Percentiles rank a stretch among this genome's conserved stretches.
Conservation (phyloP, 2,797 vertebrate species). For the Lycodopsis pacificus region DNA sequence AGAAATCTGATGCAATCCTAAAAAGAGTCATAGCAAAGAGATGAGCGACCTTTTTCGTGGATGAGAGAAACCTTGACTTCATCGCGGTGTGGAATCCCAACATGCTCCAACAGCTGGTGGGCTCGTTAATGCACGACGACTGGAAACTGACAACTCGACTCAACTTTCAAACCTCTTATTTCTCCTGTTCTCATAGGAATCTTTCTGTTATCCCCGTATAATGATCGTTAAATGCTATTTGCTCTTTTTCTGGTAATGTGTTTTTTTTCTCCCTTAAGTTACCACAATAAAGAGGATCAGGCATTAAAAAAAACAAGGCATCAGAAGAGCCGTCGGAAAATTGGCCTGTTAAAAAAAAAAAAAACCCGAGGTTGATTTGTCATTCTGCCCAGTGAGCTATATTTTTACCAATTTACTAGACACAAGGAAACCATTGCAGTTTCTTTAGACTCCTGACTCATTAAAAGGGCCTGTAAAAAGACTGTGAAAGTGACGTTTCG, state of each 20-base stretch:
- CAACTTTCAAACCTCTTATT: conserved; percentile 37
- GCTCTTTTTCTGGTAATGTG: conserved; percentile 41
- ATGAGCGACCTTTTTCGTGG: conserved; percentile 70
- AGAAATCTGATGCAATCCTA: conserved; percentile 76
- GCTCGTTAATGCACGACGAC: conserved; percentile 65
- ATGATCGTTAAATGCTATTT: conserved; percentile 50
- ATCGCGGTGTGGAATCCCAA: conserved; percentile 71
- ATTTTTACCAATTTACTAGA: conserved; percentile 64
- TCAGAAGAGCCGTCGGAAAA: conserved; percentile 51
- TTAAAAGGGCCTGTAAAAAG: conserved; percentile 76
- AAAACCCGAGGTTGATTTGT: conserved; percentile 52
- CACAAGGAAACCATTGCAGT: conserved; percentile 72
- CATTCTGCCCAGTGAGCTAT: conserved; percentile 58
- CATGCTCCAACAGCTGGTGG: conserved; percentile 70
- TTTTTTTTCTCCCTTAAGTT: conserved; percentile 32
- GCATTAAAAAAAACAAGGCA: conserved; percentile 46
- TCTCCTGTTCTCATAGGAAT: conserved; percentile 56
- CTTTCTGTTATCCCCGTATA: conserved; percentile 60
- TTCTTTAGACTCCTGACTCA: conserved; percentile 68
- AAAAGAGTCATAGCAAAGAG: conserved; percentile 70
- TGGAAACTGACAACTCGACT: conserved; percentile 64
- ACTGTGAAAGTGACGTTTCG: conserved; percentile 58
- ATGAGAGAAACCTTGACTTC: conserved; percentile 73
- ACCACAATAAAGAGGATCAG: conserved; percentile 59
- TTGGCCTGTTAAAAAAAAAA: conserved; percentile 40